Evolutionary conservation across 1,140 invertebrate species (phyloP).

Genomic region (Battus philenor): DNA sequence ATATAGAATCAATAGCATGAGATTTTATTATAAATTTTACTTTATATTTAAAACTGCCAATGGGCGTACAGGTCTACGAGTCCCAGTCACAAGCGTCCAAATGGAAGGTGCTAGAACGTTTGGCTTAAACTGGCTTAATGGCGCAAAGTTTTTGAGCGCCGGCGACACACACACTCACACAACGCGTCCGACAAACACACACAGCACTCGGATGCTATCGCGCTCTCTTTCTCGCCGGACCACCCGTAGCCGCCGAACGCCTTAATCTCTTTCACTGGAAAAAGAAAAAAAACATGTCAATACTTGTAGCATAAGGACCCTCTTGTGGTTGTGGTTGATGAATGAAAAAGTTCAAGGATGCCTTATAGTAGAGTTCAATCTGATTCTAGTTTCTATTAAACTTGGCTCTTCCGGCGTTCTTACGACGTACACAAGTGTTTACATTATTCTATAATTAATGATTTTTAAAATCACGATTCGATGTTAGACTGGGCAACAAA

Average conservation of each 20-base stretch:
- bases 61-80: neutral
- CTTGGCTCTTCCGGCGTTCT: too few relatives aligned
- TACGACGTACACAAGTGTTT: too few relatives aligned
- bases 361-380: too few relatives aligned
- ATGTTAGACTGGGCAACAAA: too few relatives aligned
- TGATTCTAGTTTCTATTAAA: too few relatives aligned
- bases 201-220: conserved; percentile 40
- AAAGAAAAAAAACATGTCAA: conserved; percentile 19
- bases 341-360: too few relatives aligned
- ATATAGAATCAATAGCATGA: neutral
- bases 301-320: too few relatives aligned
- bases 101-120: too few relatives aligned
- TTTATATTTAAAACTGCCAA: neutral
- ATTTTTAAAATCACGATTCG: too few relatives aligned
- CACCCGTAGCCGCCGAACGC: conserved; percentile 57
- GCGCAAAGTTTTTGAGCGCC: conserved; percentile 14
- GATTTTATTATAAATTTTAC: neutral
- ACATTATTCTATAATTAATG: too few relatives aligned
- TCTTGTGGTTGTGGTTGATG: too few relatives aligned
- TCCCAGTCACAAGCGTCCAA: conserved; percentile 4
- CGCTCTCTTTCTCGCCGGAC: conserved; percentile 53
- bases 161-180: conserved; percentile 21
- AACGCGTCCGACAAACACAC: too few relatives aligned
- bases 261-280: conserved; percentile 67
- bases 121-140: conserved; percentile 14